phyloP scores from a whole-genome alignment of 2,888 invertebrate species.

The Cataglyphis albicans region DNA sequence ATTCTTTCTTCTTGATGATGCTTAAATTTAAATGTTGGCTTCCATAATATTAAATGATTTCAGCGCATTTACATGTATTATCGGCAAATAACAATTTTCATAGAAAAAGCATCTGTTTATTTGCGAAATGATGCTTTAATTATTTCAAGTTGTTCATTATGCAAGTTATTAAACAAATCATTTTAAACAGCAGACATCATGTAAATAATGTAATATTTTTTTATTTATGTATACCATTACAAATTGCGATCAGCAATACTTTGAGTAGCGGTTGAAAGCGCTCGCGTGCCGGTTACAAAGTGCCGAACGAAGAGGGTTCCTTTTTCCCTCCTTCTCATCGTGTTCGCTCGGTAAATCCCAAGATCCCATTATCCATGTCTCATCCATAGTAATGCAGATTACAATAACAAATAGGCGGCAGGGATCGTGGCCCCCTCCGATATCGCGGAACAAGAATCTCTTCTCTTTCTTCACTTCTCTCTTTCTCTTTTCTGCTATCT shows the following conservation, averaged over 20 bases:
- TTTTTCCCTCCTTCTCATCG: slow-evolving; percentile 65
- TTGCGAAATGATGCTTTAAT: neutral
- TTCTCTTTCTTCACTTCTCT: slow-evolving; percentile 29
- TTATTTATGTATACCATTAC: neutral
- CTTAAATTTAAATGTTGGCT: slow-evolving; percentile 41
- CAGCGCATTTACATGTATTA: slow-evolving; percentile 3
- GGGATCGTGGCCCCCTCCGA: slow-evolving; percentile 63
- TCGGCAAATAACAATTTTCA: neutral
- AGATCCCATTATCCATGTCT: slow-evolving; percentile 80
- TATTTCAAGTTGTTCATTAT: neutral
- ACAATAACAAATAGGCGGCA: slow-evolving; percentile 83
- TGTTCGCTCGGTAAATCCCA: slow-evolving; percentile 75
- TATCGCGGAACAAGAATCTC: slow-evolving; percentile 71
- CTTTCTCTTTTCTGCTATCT: slow-evolving; percentile 10
- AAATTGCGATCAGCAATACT: slow-evolving; percentile 7
- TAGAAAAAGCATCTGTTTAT: slow-evolving; percentile 4
- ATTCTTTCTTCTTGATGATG: neutral
- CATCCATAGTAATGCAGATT: slow-evolving; percentile 83
- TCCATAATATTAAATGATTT: neutral
- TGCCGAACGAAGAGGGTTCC: slow-evolving; percentile 53
- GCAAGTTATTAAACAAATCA: neutral
- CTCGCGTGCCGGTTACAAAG: slow-evolving; percentile 51
- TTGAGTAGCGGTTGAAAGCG: slow-evolving; percentile 3
- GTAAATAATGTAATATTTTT: neutral
- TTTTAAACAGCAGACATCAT: neutral